Evolutionary conservation across 2,888 invertebrate genomes (phyloP), one percentile per base, ranked within the genome.

Genomic region (Timandra comae): DNA sequence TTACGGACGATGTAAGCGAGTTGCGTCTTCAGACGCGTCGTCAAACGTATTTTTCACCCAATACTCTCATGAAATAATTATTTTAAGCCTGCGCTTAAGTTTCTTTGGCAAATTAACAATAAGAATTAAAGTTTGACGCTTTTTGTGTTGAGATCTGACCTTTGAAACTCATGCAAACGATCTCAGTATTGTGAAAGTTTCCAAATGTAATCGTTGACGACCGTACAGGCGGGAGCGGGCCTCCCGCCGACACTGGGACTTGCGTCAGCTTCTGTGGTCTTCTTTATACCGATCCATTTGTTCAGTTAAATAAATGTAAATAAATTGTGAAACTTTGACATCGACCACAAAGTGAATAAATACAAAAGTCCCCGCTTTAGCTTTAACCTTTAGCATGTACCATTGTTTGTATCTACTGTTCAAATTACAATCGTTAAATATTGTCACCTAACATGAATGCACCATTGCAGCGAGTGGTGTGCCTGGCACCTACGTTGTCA

Each of bases 11-110:
- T 56, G 59, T 60, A 66, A 57, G 52, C 52, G 62, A 63, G 72
- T 67, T 19, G 67, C 71, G 75, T 71, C 64, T 54, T 61, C 61
- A 60, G 71, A 68, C 75, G 59, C 66, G 67, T 58, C 69, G 71
- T 75, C 74, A 73, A 67, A 81, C 79, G 84, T 85, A 85, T 79
- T 85, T 85, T 85, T 85, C 85, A 85, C 85, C 85, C 85, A 85
- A 84, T 82, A 82, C 85, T 85, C 84, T 81, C 62, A 69, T 64
- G 57, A 56, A 65, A 66, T 67, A 67, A 60, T 63, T 67, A 6
- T 63, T 64, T 67, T 68, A 72, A 80, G 74, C 79, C 77, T 81
- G 79, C 67, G 67, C 79, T 76, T 58, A 63, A 63, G 68, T 61
- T 68, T 72, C 74, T 70, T 76, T 67, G 79, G 78, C 74, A 74